phyloP scores from a whole-genome alignment of 1,140 invertebrate species.

The Euwallacea similis region DNA sequence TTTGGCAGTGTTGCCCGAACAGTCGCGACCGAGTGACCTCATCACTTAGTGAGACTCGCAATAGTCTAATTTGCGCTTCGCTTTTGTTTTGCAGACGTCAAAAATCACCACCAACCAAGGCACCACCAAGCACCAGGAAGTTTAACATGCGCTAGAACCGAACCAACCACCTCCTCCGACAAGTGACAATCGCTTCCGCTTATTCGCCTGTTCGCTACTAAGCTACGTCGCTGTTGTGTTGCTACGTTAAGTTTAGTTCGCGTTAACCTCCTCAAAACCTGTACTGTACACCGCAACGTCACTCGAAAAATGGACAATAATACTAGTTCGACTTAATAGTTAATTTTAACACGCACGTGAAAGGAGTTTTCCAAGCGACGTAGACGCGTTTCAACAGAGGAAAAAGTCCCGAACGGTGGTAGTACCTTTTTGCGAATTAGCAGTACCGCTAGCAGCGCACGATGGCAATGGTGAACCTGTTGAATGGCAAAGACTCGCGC shows the following conservation, averaged over 20 bases:
- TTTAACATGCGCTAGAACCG: slow-evolving; percentile 51
- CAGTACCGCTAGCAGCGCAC: slow-evolving; percentile 1
- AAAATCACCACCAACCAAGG: slow-evolving; percentile 35
- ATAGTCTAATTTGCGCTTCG: slow-evolving; percentile 5
- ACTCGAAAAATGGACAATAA: not conserved
- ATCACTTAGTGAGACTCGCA: too few species aligned
- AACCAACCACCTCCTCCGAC: slow-evolving; percentile 5
- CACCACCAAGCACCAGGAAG: slow-evolving; percentile 43
- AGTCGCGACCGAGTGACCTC: slow-evolving; percentile 3
- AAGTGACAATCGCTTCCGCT: slow-evolving; percentile 50
- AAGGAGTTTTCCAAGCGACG: too few species aligned
- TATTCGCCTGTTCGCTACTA: slow-evolving; percentile 34
- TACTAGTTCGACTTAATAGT: not conserved
- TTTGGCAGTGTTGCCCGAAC: slow-evolving; percentile 6
- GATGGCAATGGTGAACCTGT: slow-evolving; percentile 93
- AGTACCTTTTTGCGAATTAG: too few species aligned
- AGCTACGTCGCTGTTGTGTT: slow-evolving; percentile 1
- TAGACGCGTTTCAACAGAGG: too few species aligned
- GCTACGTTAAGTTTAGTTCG: slow-evolving; percentile 26
- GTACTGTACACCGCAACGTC: not conserved
- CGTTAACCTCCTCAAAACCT: not conserved
- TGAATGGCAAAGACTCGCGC: slow-evolving; percentile 98
- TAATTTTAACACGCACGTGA: too few species aligned
- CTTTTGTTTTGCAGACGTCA: slow-evolving; percentile 41
- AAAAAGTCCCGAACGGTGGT: too few species aligned